Base-by-base conservation (phyloP, 2,888 invertebrate genomes). In the Xylota sylvarum region DNA sequence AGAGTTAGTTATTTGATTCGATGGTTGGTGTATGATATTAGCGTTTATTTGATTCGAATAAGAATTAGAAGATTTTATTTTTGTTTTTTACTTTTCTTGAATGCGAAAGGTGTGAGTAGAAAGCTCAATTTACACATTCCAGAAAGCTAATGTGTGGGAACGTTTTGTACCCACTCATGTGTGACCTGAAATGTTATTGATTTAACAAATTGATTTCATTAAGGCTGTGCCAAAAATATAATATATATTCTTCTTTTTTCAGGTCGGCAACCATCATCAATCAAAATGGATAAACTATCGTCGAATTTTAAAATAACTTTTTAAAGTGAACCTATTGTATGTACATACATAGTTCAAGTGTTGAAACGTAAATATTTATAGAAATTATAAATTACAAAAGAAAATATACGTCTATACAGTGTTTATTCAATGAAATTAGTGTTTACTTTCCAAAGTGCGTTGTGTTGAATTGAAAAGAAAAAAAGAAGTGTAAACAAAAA, bases 111-210 rank as follows among this genome's bases (percentile, higher is more conserved):
- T 70, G 67, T 37, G 58, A 65, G 58, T 69, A 85, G 84, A 85
- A 85, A 85, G 84, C 74, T 58, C 30, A 65, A 70, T 77, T 76
- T 52, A 65, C 52, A 58, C 79, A 85, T 80, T 79, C 80, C 70
- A 64, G 56, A 58, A 70, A 58, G 64, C 56, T 78, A 64, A 74
- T 74, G 23, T 62, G 58, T 37, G 48, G 30, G 30, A 40, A 35
- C 7, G 40, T 14, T 30, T 60, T 58, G 62, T 55, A 56, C 69
- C 73, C 50, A 79, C 62, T 70, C 64, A 77, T n/a, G 56, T 65
- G 70, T 84, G 55, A 55, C 60, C 19, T 35, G 64, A 64, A 32
- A 43, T 43, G 55, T 3, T 58, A 14, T 32, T 32, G 17, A 7
- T 35, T 35, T 9, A 23, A 23, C 23, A 23, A 23, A 23, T 23